A percentile compares a stretch with the other conserved stretches of the same genome.
These are phyloP conservation scores for Xylocampa areola DNA, from an alignment of 2,888 invertebrate genomes.

Conservation along the genomic window DNA sequence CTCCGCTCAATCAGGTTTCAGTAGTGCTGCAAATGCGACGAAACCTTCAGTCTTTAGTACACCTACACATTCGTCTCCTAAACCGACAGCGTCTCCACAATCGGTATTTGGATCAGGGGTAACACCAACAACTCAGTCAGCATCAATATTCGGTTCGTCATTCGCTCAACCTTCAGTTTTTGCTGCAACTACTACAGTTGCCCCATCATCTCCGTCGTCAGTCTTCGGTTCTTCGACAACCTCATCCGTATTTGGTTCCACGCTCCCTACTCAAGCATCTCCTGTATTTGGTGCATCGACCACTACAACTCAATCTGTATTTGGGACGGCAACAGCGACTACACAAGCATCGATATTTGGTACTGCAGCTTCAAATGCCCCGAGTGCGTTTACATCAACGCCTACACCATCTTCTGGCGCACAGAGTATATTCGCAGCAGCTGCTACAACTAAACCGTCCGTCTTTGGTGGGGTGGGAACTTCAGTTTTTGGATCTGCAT, in stretches of 20 bases:
- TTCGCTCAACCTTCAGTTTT: slow-evolving; percentile 63
- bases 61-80: slow-evolving; percentile 59
- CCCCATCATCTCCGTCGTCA: slow-evolving; percentile 52
- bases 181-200: slow-evolving; percentile 52
- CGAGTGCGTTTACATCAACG: slow-evolving; percentile 44
- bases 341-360: slow-evolving; percentile 56
- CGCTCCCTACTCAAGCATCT: slow-evolving; percentile 56
- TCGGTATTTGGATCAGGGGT: slow-evolving; percentile 55
- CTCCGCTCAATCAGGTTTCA: slow-evolving; percentile 54
- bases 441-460: slow-evolving; percentile 50
- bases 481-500: slow-evolving; percentile 46
- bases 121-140: slow-evolving; percentile 30
- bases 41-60: slow-evolving; percentile 62
- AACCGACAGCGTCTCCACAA: slow-evolving; percentile 54
- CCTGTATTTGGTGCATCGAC: slow-evolving; percentile 44
- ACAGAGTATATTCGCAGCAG: slow-evolving; percentile 44
- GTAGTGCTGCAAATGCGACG: slow-evolving; percentile 36
- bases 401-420: slow-evolving; percentile 42
- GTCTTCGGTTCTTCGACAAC: slow-evolving; percentile 61
- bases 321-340: slow-evolving; percentile 47
- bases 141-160: slow-evolving; percentile 49
- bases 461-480: slow-evolving; percentile 58
- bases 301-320: slow-evolving; percentile 59
- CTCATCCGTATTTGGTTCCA: slow-evolving; percentile 65
- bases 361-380: slow-evolving; percentile 48